Evolutionary conservation across 2,888 invertebrate genomes (phyloP), one percentile per base, ranked within the genome.

Genomic region (Maniola hyperantus): DNA sequence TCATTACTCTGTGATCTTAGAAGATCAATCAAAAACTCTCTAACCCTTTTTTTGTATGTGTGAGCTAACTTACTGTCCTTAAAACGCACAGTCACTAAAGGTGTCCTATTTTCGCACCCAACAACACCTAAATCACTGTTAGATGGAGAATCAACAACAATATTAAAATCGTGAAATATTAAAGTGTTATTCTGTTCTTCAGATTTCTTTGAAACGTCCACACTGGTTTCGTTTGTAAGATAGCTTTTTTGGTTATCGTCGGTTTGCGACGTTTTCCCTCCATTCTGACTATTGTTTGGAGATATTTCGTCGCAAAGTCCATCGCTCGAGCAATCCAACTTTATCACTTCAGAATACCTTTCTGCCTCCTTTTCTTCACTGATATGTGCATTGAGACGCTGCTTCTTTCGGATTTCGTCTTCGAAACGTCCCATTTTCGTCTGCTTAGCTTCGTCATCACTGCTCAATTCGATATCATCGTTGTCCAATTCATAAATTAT

Each of bases 401-500:
- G 57, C 67, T 75, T 76, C 44, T 71, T 71, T 50, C 57, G 71
- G 33, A 66, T 74, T 68, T 76, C 72, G 18, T 65, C 61, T 65
- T 82, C 82, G 42, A 78, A 74, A 72, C 85, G 82, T 75, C 74
- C 79, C 68, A 84, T 83, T 86, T 89, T 88, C 62, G 87, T 76
- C 74, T 82, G 84, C 76, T 80, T 89, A 76, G 76, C 81, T 80
- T 92, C 91, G 70, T 91, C 91, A 34, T 89, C 91, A 74, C 91
- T 91, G 64, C 91, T 92, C 53, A 85, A 74, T 77, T 83, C 88
- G 70, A 90, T 80, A 77, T 93, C 93, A 70, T 91, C 92, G 75
- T 89, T 89, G 73, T 92, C 90, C 73, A 93, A 84, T 83, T 93
- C 93, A 79, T 88, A 93, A 79, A 93, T 92, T 10, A 92, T 92